Conservation (phyloP, 2,888 invertebrate species). For the Ichneumoninae sp. region DNA sequence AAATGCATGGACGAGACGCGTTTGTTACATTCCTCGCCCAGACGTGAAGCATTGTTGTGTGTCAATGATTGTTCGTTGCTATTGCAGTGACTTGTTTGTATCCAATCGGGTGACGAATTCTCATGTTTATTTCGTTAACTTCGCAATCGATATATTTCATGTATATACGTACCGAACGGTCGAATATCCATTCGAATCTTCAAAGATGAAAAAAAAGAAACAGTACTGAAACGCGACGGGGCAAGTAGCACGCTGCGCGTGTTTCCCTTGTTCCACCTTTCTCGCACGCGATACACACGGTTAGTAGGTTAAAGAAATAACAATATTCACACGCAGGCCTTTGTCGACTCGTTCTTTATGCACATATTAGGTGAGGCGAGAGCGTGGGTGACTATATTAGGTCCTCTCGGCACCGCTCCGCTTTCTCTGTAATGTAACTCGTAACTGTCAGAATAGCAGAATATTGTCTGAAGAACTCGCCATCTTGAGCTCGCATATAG, state of each 20-base stretch:
- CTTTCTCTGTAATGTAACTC: background rate
- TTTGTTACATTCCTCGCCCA: background rate
- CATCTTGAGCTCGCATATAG: conserved; percentile 44
- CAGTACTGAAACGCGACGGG: background rate
- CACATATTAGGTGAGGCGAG: conserved; percentile 48
- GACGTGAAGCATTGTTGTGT: background rate
- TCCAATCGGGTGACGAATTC: background rate
- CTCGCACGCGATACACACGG: conserved; percentile 1
- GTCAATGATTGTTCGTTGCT: background rate
- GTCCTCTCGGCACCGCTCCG: conserved; percentile 1
- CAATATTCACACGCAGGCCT: conserved; percentile 32
- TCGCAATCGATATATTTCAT: background rate
- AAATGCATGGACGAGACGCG: background rate
- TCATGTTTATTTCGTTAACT: background rate
- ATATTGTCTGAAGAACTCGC: conserved; percentile 40
- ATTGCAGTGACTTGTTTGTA: background rate
- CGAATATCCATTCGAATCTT: background rate
- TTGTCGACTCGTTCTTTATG: conserved; percentile 40
- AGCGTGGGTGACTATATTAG: conserved; percentile 44
- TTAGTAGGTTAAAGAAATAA: conserved; percentile 25
- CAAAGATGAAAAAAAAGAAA: background rate
- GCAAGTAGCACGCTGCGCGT: conserved; percentile 20
- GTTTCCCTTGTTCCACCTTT: conserved; percentile 3
- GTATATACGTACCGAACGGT: background rate
- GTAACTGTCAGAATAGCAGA: conserved; percentile 58